Base-by-base conservation (phyloP, 92 coral and sea anemone genomes). In the Phenganax stokvisi region DNA sequence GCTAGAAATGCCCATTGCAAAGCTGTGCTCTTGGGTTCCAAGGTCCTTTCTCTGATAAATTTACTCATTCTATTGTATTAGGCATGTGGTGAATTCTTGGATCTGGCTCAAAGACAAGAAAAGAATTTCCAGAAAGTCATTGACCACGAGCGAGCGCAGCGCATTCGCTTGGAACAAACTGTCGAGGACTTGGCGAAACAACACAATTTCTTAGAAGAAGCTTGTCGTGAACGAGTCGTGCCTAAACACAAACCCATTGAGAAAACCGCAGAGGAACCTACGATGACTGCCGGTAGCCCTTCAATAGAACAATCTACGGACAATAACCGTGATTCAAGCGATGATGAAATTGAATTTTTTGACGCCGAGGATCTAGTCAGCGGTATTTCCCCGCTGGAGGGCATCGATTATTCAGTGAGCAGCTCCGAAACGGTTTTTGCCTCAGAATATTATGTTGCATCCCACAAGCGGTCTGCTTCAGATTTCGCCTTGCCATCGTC, bases 61-160 rank as follows among this genome's bases (percentile, higher is more conserved):
- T 12, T 13, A 59, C 25, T 1, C 16, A 59, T 59, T 13, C 16
- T 73, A 0, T 53, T 13, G 68, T 59, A 16, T 74, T 60, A 96
- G 99, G 99, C 99, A 60, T 96, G 99, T 87, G 96, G 97, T 76
- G 99, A 96, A 71, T 96, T 92, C 80, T 78, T 92, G 55, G 99
- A 96, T 44, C 89, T 96, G 29, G 99, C 99, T 25, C 99, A 96
- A 87, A 82, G 87, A 59, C 99, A 96, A n/a, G 97, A 96, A 66
- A 96, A 92, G 77, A 92, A 89, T 77, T 92, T 97, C 92, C 94
- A 90, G 70, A 96, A 87, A 75, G 81, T 88, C 15, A 60, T 96
- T 44, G 91, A 89, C 58, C 84, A 90, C 51, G 99, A 96, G 79
- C 90, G 99, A 10, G 87, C 90, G 15, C 96, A 91, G 67, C 83